Percentiles rank a stretch among this genome's conserved stretches.
phyloP scores from a whole-genome alignment of 1,140 invertebrate species.

The Danaus plexippus region DNA sequence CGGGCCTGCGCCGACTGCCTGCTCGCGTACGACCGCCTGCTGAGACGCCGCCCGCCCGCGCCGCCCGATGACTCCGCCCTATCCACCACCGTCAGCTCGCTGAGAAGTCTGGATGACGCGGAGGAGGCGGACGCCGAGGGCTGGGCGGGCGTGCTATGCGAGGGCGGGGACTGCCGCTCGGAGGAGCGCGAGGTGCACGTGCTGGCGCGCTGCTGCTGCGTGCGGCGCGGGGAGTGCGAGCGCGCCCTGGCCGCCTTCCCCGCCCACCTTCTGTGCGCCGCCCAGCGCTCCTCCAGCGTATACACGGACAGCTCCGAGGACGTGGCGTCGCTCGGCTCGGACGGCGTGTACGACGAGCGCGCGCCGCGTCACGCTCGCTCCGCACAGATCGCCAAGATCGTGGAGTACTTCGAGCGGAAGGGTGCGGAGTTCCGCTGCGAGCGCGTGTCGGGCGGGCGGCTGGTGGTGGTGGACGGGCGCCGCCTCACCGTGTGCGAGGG shows the following conservation, averaged over 20 bases:
- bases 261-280: slow-evolving; percentile 70
- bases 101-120: slow-evolving; percentile 75
- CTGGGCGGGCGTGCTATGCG: slow-evolving; percentile 29
- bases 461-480: slow-evolving; percentile 27
- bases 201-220: slow-evolving; percentile 45
- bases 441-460: slow-evolving; percentile 30
- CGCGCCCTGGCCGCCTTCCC: slow-evolving; percentile 25
- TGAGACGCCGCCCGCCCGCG: slow-evolving; percentile 25
- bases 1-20: slow-evolving; percentile 43
- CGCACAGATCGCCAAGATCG: slow-evolving; percentile 86
- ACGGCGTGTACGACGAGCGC: slow-evolving; percentile 78
- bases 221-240: slow-evolving; percentile 14
- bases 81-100: slow-evolving; percentile 66
- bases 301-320: slow-evolving; percentile 91
- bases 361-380: slow-evolving; percentile 72
- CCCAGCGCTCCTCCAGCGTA: slow-evolving; percentile 83
- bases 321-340: slow-evolving; percentile 84
- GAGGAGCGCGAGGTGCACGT: slow-evolving; percentile 44
- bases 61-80: slow-evolving; percentile 50
- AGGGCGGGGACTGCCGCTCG: slow-evolving; percentile 12
- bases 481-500: slow-evolving; percentile 84
- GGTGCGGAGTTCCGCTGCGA: slow-evolving; percentile 67
- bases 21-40: slow-evolving; percentile 41
- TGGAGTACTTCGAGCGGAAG: slow-evolving; percentile 89
- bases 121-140: slow-evolving; percentile 27